Percentiles rank a stretch among this genome's conserved stretches.
Conservation (phyloP, 2,888 invertebrate genomes). For the Cataglyphis livida region DNA sequence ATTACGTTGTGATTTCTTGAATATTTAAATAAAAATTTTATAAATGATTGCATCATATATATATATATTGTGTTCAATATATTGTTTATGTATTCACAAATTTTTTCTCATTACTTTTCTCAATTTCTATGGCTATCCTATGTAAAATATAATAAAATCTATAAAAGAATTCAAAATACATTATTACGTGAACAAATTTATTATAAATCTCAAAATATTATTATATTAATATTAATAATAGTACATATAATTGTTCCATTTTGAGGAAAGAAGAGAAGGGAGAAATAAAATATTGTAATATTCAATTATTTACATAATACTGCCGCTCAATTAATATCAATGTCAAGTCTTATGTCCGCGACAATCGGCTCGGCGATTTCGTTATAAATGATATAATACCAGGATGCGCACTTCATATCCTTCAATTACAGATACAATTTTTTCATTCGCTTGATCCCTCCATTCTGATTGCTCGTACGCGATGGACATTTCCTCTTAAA, state of each 20-base stretch:
- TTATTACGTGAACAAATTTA: constrained; percentile 1
- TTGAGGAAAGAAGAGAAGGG: not conserved
- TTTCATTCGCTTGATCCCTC: constrained; percentile 30
- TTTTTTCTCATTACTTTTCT: not conserved
- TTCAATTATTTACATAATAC: not conserved
- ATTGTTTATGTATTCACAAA: not conserved
- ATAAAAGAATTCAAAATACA: not conserved
- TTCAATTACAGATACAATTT: constrained; percentile 44
- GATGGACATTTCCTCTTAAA: constrained; percentile 36
- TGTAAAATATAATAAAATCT: not conserved
- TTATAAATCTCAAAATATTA: not conserved
- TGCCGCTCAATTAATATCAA: not conserved
- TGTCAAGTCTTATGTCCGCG: constrained; percentile 3
- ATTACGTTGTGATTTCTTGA: not conserved
- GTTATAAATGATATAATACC: not conserved
- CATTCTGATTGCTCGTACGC: not conserved
- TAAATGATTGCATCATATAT: constrained; percentile 2
- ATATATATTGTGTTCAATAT: not conserved
- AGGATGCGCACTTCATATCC: constrained; percentile 22
- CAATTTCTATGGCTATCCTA: not conserved
- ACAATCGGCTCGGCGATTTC: not conserved
- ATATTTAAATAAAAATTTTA: constrained; percentile 27
- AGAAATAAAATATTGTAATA: not conserved
- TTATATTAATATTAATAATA: not conserved
- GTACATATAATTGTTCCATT: not conserved